Conservation (phyloP, 2,888 invertebrate genomes). For the Lathronympha strigana region DNA sequence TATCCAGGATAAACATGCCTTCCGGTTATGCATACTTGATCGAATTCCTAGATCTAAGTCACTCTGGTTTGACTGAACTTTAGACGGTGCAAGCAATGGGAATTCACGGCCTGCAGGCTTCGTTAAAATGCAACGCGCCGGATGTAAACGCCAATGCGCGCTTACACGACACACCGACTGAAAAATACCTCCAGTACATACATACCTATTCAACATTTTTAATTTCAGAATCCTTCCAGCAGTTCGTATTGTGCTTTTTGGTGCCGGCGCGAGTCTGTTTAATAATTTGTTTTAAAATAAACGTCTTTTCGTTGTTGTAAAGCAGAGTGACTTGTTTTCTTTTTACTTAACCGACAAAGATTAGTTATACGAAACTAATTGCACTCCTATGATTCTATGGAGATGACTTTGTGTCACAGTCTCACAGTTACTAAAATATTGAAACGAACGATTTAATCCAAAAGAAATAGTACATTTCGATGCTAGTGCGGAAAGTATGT, state of each 20-base stretch:
- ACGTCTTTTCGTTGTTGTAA: background rate
- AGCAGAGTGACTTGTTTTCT: constrained; percentile 16
- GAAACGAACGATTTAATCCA: too few species aligned
- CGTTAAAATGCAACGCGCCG: constrained; percentile 74
- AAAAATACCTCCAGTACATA: constrained; percentile 51
- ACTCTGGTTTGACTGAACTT: background rate
- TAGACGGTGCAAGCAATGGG: background rate
- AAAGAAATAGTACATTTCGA: too few species aligned
- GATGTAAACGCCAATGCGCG: constrained; percentile 69
- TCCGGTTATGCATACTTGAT: background rate
- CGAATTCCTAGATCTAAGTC: background rate
- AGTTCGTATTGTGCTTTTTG: constrained; percentile 26
- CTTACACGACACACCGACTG: constrained; percentile 61
- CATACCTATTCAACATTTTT: constrained; percentile 59
- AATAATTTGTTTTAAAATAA: constrained; percentile 27
- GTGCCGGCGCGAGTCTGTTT: constrained; percentile 21
- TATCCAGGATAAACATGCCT: background rate
- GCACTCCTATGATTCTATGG: too few species aligned
- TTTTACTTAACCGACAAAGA: too few species aligned
- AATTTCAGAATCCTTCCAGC: constrained; percentile 57
- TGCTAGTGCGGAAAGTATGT: too few species aligned
- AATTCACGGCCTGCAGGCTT: constrained; percentile 47
- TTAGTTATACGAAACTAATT: too few species aligned
- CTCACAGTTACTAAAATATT: too few species aligned
- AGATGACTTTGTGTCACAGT: too few species aligned